Evolutionary conservation across 2,113 vertebrate species (phyloP).

Genomic region (Pseudopipra pipra): DNA sequence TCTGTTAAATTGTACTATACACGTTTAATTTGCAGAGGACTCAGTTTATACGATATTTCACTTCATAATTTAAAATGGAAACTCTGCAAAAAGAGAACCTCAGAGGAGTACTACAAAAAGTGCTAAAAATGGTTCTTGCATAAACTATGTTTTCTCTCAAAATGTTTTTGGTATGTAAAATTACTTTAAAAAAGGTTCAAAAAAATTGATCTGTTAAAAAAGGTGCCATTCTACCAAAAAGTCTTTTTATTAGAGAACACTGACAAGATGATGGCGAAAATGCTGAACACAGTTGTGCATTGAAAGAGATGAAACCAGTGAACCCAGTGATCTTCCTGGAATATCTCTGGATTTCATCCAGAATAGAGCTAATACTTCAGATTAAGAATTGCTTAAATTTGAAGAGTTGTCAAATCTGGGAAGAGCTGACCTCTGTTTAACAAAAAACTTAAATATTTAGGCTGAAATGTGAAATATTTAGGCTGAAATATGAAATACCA

Average conservation of each 20-base stretch:
- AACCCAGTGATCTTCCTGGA: not conserved
- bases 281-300: rapidly evolving
- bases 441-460: conserved; percentile 51
- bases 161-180: not conserved
- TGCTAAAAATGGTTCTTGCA: not conserved
- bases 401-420: not conserved
- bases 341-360: not conserved
- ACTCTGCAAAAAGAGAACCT: not conserved
- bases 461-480: conserved; percentile 36
- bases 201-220: not conserved
- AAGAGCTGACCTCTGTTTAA: not conserved
- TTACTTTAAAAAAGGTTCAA: not conserved
- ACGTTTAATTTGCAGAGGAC: not conserved
- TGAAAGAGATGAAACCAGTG: not conserved
- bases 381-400: not conserved
- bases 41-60: not conserved
- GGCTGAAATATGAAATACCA: not conserved
- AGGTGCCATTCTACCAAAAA: not conserved
- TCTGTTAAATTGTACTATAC: not conserved
- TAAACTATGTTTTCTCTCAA: not conserved
- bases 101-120: not conserved
- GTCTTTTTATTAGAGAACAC: not conserved
- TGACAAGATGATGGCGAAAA: not conserved
- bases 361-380: not conserved
- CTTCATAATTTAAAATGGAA: not conserved